Evolutionary conservation across 92 coral and sea anemone species (phyloP).

Genomic region (Scolanthus callimorphus): DNA sequence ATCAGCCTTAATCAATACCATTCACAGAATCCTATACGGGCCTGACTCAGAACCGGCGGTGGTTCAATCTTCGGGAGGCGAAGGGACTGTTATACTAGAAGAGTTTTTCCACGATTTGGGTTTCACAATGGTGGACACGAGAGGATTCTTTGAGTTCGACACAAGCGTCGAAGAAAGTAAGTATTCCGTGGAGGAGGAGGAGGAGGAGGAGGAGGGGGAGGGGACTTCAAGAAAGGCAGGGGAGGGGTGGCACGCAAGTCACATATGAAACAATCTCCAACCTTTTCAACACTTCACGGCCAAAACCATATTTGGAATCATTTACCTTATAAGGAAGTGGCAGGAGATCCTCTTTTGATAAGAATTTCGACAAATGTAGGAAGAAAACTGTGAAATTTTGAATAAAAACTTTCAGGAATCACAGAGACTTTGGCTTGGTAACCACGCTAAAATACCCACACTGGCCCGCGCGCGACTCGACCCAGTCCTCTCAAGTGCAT

Average conservation of each 20-base stretch:
- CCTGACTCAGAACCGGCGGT: conserved; percentile 50
- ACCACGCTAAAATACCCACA: too few species aligned
- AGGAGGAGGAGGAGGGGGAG: not conserved
- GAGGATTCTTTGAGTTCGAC: conserved; percentile 61
- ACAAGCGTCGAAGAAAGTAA: conserved; percentile 54
- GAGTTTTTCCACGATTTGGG: conserved; percentile 38
- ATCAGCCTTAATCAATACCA: conserved; percentile 63
- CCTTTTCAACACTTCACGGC: too few species aligned
- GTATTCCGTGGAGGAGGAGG: not conserved
- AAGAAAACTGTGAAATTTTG: too few species aligned
- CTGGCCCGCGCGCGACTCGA: too few species aligned
- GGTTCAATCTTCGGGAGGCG: conserved; percentile 72
- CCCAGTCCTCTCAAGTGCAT: too few species aligned
- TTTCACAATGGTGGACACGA: conserved; percentile 60
- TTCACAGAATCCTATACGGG: conserved; percentile 47
- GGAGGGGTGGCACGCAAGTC: not conserved
- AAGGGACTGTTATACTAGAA: conserved; percentile 59
- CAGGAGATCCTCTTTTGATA: too few species aligned
- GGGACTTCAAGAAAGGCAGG: not conserved
- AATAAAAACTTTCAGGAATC: too few species aligned
- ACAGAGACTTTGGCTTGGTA: too few species aligned
- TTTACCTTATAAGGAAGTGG: too few species aligned
- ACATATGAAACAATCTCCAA: too few species aligned
- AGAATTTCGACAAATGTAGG: too few species aligned
- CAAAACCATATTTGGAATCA: too few species aligned